Evolutionary conservation across 2,797 vertebrate species (phyloP).

Genomic region (Sebastes oblongus): DNA sequence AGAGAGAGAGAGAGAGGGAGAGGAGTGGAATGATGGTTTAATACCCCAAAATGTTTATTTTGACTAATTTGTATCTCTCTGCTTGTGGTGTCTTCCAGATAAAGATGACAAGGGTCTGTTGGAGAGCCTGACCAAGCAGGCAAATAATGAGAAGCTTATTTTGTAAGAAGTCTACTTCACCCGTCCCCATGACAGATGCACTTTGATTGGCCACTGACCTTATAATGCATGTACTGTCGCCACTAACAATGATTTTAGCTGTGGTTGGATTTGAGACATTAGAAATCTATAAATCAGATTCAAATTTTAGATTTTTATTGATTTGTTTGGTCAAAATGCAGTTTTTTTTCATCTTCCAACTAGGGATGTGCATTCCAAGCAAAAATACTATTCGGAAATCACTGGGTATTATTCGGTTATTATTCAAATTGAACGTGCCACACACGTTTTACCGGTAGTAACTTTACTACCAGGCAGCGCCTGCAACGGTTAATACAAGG

Average conservation of each 20-base stretch:
- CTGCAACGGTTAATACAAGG: no score
- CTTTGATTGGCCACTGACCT: background rate
- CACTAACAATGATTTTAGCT: background rate
- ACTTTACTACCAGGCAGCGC: no score
- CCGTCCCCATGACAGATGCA: no score
- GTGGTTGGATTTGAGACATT: background rate
- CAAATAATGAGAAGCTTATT: slow-evolving; percentile 77
- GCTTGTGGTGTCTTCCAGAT: slow-evolving; percentile 60
- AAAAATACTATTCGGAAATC: no score
- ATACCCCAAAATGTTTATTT: background rate
- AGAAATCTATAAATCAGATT: background rate
- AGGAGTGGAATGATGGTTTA: background rate
- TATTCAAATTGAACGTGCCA: no score
- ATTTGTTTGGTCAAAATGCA: background rate
- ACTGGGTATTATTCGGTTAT: no score
- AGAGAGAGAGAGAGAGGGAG: background rate
- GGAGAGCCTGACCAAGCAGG: slow-evolving; percentile 64
- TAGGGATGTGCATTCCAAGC: no score
- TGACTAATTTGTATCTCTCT: background rate
- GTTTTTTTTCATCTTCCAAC: background rate
- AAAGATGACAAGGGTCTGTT: slow-evolving; percentile 75
- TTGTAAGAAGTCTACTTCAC: background rate
- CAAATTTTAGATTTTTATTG: background rate
- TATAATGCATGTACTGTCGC: background rate
- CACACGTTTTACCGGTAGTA: no score